phyloP scores from a whole-genome alignment of 2,797 vertebrate genomes.

The Naso thynnoides region DNA sequence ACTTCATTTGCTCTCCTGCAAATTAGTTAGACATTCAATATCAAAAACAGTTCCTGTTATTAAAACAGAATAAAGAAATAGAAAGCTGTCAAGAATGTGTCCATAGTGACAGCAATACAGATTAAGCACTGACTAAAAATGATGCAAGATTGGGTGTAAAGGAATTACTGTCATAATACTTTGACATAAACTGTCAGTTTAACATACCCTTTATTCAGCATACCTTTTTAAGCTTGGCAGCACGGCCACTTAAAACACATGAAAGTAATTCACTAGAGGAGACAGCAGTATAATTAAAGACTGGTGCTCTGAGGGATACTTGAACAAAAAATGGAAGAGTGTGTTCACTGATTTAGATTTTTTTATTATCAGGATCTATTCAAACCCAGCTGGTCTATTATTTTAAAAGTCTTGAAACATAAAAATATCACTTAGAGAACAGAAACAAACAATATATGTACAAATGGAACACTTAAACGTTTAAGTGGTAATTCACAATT shows the following conservation, averaged over 20 bases:
- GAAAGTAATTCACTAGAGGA: constrained; percentile 29
- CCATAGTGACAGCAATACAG: constrained; percentile 8
- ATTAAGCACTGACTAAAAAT: neutral
- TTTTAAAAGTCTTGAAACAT: no score
- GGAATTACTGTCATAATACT: constrained; percentile 37
- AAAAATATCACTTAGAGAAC: no score
- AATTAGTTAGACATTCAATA: no score
- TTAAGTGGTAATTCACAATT: no score
- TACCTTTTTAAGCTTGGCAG: constrained; percentile 40
- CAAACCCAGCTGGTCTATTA: no score
- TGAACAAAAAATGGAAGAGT: constrained; percentile 7
- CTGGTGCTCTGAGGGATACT: constrained; percentile 6
- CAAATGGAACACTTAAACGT: no score
- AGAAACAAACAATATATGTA: no score
- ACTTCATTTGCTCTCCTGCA: neutral
- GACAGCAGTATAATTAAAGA: constrained; percentile 41
- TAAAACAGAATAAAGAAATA: constrained; percentile 14
- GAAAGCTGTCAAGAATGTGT: constrained; percentile 2
- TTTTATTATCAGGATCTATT: no score
- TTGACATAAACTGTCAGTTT: constrained; percentile 21
- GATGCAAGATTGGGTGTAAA: constrained; percentile 36
- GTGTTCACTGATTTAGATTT: neutral
- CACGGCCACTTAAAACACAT: constrained; percentile 35
- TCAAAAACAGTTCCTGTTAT: no score
- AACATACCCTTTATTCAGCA: constrained; percentile 25